Base-by-base conservation (phyloP, 2,113 vertebrate species). In the Pandion haliaetus region DNA sequence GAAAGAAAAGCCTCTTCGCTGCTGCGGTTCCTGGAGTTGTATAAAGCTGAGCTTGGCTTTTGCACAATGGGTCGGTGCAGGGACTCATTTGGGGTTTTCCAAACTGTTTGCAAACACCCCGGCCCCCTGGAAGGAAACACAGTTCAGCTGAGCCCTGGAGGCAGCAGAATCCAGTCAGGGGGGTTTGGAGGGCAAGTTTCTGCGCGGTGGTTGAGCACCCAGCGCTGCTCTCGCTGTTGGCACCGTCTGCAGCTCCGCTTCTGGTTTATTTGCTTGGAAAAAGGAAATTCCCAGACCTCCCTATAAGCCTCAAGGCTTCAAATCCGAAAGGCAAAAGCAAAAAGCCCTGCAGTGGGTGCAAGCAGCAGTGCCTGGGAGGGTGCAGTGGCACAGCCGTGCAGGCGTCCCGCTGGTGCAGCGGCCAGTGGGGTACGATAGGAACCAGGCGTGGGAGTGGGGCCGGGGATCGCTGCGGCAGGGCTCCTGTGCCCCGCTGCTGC, bases 31-130 rank as follows among this genome's bases (percentile, higher is more conserved):
- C 40, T 2, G 40, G 17, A 23, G 17, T 14, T 24, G 6, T 6
- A 11, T 6, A 6, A 47, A 40, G 19, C 40, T 8, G 7, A 28
- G 38, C 32, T 44, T 17, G 32, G 11, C 54, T 25, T n/a, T 58
- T 2, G 36, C 31, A 3, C 50, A 1, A 5, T 1, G 24, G 42
- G 8, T 28, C 44, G 6, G 2, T 11, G 54, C 21, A 12, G 34
- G 65, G 47, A 6, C 14, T 3, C 24, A 20, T 25, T 31, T 4
- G 66, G 57, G 86, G 34, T 8, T 45, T 55, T n/a, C 66, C 47
- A 38, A 70, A 38, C 38, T 29, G n/a, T 21, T 26, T 34, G 11
- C 25, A 6, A 86, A 49, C 25, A 19, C 42, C 52, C 19, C 8
- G 6, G 31, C 29, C 11, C 29, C 10, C 7, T 7, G 31, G n/a